Base-by-base conservation (phyloP, 2,797 vertebrate genomes). In the Etheostoma nigrum region DNA sequence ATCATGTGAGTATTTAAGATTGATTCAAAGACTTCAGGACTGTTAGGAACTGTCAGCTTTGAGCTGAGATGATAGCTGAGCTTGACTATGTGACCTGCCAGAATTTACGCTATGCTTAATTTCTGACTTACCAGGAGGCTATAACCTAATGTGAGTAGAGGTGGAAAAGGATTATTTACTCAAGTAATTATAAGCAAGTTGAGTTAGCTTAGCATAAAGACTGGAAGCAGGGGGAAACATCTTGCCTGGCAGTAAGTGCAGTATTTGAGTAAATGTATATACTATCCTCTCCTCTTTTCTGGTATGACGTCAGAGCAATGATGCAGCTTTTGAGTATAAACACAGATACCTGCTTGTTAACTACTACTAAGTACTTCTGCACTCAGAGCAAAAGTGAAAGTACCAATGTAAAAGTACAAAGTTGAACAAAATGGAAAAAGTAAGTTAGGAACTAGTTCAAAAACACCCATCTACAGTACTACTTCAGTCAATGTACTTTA, bases 1-100 rank as follows among this genome's bases (percentile, higher is more conserved):
- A 67, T 91, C 54, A 54, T 85, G 94, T 94, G 57, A 93, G 93
- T 89, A 4, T 2, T 51, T 6, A 12, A 4, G 4, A 64, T 6
- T 25, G 0, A 44, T 30, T 42, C 19, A 36, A 33, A 53, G 6
- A 18, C 13, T n/a, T 13, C 11, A 33, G 4, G 30, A 48, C 23
- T 27, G 4, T 48, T 65, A 47, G 6, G 10, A 36, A 10, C 5
- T 48, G 67, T 40, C 36, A 40, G 36, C 36, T 40, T 40, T 40
- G 36, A 40, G 10, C 36, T 40, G 36, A 40, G 36, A 40, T 40
- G 3, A 40, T 40, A 40, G 36, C 10, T 3, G 36, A 40, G 36
- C 11, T 40, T 40, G 36, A 40, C 36, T 12, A 3, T 3, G 9
- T 40, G 36, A 33, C 30, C 30, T 33, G 5, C 30, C 30, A 33